Evolutionary conservation across 2,113 vertebrate species (phyloP).

Genomic region (Atlantisia rogersi): DNA sequence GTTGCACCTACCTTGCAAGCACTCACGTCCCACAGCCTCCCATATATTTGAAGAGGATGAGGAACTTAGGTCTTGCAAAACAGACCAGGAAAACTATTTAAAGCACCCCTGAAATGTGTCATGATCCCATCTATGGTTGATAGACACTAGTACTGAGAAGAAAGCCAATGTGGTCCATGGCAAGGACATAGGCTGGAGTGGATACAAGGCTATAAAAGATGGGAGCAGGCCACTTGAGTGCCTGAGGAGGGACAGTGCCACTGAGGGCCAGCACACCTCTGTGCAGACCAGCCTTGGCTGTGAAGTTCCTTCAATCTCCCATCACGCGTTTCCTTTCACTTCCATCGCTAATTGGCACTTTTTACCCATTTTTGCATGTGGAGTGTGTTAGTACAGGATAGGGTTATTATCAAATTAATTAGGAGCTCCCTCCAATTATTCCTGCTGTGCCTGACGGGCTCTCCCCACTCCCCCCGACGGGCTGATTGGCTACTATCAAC

Average conservation of each 20-base stretch:
- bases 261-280: background rate
- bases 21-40: background rate
- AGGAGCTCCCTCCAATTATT: constrained; percentile 67
- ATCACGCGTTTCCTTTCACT: background rate
- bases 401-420: constrained; percentile 70
- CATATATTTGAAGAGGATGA: accelerated
- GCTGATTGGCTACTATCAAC: constrained; percentile 3
- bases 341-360: constrained; percentile 38
- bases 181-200: accelerated
- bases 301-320: background rate
- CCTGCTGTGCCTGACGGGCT: constrained; percentile 57
- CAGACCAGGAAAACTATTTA: background rate
- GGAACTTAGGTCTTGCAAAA: background rate
- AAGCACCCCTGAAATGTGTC: background rate
- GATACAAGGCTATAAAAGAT: accelerated
- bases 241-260: accelerated
- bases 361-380: constrained; percentile 47
- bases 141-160: accelerated
- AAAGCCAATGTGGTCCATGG: accelerated
- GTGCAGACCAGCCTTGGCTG: background rate
- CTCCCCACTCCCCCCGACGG: background rate
- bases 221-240: accelerated
- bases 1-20: background rate
- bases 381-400: constrained; percentile 44
- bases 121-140: background rate